Evolutionary conservation across 2,888 invertebrate genomes (phyloP), one percentile per base, ranked within the genome.

Genomic region (Drosophila anceps): DNA sequence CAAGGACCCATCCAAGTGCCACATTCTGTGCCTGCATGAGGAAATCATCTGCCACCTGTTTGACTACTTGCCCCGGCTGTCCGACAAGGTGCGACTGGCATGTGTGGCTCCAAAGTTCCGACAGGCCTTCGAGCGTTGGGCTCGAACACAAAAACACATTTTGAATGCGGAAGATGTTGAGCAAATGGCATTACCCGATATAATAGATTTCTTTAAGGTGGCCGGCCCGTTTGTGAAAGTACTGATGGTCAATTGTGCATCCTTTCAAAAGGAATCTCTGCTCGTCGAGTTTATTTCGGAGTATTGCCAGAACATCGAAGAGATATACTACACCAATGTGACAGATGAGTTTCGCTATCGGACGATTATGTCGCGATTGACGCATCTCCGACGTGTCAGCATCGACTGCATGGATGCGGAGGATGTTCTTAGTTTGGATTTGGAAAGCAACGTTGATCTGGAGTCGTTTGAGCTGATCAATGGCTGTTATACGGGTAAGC

Each of bases 401-500:
- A 84, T 86, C 13, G 74, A 87, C 29, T 86, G 86, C 43, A 48
- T 75, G 69, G 89, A 86, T n/a, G 75, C 77, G 0, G 86, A 87
- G 13, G 89, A 88, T 65, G 89, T 81, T 12, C 39, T 89, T 0
- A 54, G 46, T 18, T 67, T 89, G n/a, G 68, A 89, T 24, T 29
- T 87, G 46, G 60, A 73, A 5, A 20, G 54, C 1, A 87, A 87
- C 29, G 29, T 46, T 10, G 71, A 81, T 0, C 27, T 87, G 35
- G 81, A 87, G 29, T 67, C 71, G 7, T 87, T 87, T 37, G 83
- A 81, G 31, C 54, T 89, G 2, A 46, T 81, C 12, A 87, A 80
- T 58, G 86, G 86, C 3, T 87, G 86, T 24, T 87, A 87, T 64
- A 78, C 89, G 57, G 86, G 86, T 88, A 48, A 44, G 73, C 18